Conservation (phyloP, 1,140 invertebrate genomes). For the Trachymyrmex cornetzi region DNA sequence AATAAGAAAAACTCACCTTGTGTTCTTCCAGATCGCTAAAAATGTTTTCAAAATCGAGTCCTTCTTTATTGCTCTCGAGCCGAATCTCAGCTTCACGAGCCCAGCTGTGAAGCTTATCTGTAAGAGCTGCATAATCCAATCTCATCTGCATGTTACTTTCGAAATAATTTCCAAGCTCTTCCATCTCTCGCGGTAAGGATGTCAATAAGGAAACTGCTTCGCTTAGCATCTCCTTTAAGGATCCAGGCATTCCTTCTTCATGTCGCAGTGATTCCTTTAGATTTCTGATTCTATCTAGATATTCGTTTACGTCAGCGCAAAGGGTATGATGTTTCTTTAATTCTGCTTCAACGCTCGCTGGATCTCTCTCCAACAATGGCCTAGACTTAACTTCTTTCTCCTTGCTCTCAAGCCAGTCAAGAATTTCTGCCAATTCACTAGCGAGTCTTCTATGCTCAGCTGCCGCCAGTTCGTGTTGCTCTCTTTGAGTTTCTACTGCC, state of each 20-base stretch:
- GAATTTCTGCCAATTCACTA: slow-evolving; percentile 92
- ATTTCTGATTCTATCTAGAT: slow-evolving; percentile 90
- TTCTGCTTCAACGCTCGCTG: slow-evolving; percentile 93
- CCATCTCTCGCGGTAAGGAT: slow-evolving; percentile 92
- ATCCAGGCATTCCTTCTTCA: slow-evolving; percentile 92
- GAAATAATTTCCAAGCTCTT: slow-evolving; percentile 93
- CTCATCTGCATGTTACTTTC: slow-evolving; percentile 93
- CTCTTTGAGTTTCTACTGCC: slow-evolving; percentile 93
- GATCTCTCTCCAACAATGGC: slow-evolving; percentile 92
- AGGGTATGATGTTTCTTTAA: slow-evolving; percentile 92
- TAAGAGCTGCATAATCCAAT: slow-evolving; percentile 90
- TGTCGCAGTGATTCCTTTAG: slow-evolving; percentile 90
- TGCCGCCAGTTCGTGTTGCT: slow-evolving; percentile 95
- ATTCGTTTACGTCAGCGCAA: slow-evolving; percentile 90
- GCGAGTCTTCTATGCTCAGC: slow-evolving; percentile 94
- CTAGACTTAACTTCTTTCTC: slow-evolving; percentile 94
- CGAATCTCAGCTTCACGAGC: slow-evolving; percentile 93
- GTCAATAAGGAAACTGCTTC: slow-evolving; percentile 92
- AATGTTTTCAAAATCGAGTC: slow-evolving; percentile 95
- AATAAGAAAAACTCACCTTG: slow-evolving; percentile 86
- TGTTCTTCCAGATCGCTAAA: slow-evolving; percentile 94
- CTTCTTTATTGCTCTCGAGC: slow-evolving; percentile 92
- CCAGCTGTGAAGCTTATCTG: slow-evolving; percentile 94
- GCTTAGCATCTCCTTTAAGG: slow-evolving; percentile 93
- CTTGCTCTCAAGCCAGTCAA: slow-evolving; percentile 95